phyloP scores from a whole-genome alignment of 2,888 invertebrate species.

The Salticus scenicus region DNA sequence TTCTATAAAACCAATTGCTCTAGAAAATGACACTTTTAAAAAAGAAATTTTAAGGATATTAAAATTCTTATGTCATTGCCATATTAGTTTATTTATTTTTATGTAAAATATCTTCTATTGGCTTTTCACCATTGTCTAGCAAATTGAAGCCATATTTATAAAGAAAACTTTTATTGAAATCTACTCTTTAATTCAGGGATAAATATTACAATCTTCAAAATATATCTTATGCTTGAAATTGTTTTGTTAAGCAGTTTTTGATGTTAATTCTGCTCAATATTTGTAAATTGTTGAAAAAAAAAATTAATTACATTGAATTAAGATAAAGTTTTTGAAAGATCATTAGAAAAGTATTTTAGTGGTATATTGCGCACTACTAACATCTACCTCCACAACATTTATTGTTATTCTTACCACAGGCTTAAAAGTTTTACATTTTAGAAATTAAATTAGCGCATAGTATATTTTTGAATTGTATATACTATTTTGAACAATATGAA shows the following conservation, averaged over 20 bases:
- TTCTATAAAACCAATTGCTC: no score
- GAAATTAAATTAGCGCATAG: conserved; percentile 67
- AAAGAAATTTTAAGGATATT: no score
- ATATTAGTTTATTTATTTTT: no score
- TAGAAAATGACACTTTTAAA: no score
- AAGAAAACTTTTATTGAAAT: not conserved
- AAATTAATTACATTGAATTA: conserved; percentile 46
- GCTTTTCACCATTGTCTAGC: no score
- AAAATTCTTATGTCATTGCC: no score
- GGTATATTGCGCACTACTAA: conserved; percentile 65
- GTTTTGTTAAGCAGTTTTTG: conserved; percentile 42
- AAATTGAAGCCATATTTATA: no score
- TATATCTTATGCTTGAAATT: conserved; percentile 28
- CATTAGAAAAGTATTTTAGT: conserved; percentile 59
- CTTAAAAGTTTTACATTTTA: conserved; percentile 62
- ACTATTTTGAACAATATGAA: conserved; percentile 54
- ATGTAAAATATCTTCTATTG: no score
- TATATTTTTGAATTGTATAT: conserved; percentile 69
- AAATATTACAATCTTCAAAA: not conserved
- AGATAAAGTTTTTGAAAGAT: conserved; percentile 41
- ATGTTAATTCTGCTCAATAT: conserved; percentile 64
- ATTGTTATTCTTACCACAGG: conserved; percentile 61
- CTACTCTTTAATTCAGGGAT: not conserved
- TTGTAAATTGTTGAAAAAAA: conserved; percentile 55
- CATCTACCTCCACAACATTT: conserved; percentile 66